These are phyloP conservation scores for Latheticus oryzae DNA, from an alignment of 2,888 invertebrate species.

Conservation along the genomic window DNA sequence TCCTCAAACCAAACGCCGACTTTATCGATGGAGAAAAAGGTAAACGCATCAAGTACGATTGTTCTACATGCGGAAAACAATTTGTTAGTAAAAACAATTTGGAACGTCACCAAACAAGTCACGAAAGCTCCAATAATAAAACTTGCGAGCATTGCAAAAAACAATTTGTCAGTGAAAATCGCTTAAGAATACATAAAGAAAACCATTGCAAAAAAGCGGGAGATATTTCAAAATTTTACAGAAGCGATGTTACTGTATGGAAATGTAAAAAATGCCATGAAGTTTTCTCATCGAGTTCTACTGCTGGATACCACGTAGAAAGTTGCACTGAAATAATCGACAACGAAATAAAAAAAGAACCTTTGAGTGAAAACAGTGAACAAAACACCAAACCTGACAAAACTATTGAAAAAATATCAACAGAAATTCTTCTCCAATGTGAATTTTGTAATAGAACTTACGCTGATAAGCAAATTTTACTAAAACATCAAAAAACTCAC, in stretches of 20 bases:
- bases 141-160: constrained; percentile 64
- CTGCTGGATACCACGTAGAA: constrained; percentile 57
- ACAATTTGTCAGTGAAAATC: constrained; percentile 64
- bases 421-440: constrained; percentile 68
- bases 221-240: constrained; percentile 64
- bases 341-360: constrained; percentile 33
- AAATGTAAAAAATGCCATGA: constrained; percentile 64
- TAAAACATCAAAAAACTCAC: constrained; percentile 65
- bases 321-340: constrained; percentile 49
- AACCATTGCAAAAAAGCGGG: constrained; percentile 65
- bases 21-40: constrained; percentile 60
- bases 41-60: constrained; percentile 60
- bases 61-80: constrained; percentile 62
- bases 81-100: constrained; percentile 64
- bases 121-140: constrained; percentile 61
- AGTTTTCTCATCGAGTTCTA: constrained; percentile 61
- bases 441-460: constrained; percentile 73
- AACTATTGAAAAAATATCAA: constrained; percentile 61
- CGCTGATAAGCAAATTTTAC: constrained; percentile 66
- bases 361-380: constrained; percentile 5
- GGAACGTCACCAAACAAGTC: constrained; percentile 62
- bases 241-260: constrained; percentile 65
- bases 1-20: constrained; percentile 61
- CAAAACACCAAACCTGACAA: constrained; percentile 38
- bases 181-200: constrained; percentile 64